Base-by-base conservation (phyloP, 1,140 invertebrate species). In the Pectinophora gossypiella region DNA sequence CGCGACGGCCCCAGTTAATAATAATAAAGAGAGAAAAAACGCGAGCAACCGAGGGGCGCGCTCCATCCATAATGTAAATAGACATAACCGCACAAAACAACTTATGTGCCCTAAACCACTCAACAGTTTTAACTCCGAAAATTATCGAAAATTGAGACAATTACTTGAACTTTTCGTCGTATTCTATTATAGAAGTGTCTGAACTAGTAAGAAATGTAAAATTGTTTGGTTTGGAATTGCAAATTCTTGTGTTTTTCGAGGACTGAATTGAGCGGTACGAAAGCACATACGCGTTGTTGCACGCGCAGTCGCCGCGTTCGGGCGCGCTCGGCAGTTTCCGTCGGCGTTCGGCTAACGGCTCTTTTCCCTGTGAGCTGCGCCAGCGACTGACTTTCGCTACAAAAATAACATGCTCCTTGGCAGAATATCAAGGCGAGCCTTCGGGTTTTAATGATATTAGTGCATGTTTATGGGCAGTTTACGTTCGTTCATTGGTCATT, bases 401-500 rank as follows among this genome's bases (percentile, higher is more conserved):
- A 77, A 76, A 83, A 81, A 83, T 83, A 83, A 80, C 63, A 32
- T n/a, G 71, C 68, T 83, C 76, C 77, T 82, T 83, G 79, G 79
- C 79, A 83, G 63, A 71, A 68, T 64, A 77, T 73, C 79, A 83
- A 83, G 73, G 72, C 72, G 72, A 83, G 75, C 75, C 75, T 83
- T 78, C 76, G 71, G 36, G 61, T 72, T 68, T 67, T 76, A 71
- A 73, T 61, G 65, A 63, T 73, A 64, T 72, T 71, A 51, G 44
- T 61, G 54, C 48, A 69, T 62, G 57, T 79, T 73, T 76, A 76
- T 77, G 70, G 73, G 72, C 76, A 69, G 68, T 53, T 56, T 53
- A 58, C 23, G 27, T 38, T 23, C 40, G 15, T 48, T 48, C 44
- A 53, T 40, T 10, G 52, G 27, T 49, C 36, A 44, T 21, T 48